phyloP scores from a whole-genome alignment of 2,797 vertebrate species.

The Anomalospiza imberbis region DNA sequence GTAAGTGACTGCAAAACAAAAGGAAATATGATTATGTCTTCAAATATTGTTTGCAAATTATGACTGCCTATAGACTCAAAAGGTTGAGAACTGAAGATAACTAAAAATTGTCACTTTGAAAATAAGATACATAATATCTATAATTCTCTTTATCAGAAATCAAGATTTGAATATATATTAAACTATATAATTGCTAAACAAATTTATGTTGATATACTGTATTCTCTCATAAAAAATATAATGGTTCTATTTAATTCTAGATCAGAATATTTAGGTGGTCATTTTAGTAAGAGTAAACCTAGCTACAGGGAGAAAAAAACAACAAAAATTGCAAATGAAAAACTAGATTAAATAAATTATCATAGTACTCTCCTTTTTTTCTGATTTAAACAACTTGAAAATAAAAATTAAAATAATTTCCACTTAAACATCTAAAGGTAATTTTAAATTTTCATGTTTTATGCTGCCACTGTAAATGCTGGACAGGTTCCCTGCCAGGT shows the following conservation, averaged over 20 bases:
- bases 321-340: not conserved
- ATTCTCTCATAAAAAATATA: not conserved
- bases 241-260: not conserved
- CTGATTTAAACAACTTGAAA: not conserved
- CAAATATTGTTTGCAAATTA: not conserved
- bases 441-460: not conserved
- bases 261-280: not conserved
- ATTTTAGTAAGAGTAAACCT: not conserved
- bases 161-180: not conserved
- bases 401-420: not conserved
- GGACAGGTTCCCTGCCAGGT: not conserved
- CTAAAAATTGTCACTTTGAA: not conserved
- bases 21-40: not conserved
- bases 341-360: not conserved
- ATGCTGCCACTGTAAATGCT: not conserved
- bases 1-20: not conserved
- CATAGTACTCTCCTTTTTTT: not conserved
- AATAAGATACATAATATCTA: not conserved
- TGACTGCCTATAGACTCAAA: not conserved
- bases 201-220: not conserved
- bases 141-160: not conserved
- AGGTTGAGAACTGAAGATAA: not conserved
- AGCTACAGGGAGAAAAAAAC: not conserved
- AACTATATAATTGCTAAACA: not conserved
- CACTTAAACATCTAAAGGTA: not conserved